These are phyloP conservation scores for Drosophila navojoa DNA, from an alignment of 1,140 invertebrate species.

Conservation along the genomic window DNA sequence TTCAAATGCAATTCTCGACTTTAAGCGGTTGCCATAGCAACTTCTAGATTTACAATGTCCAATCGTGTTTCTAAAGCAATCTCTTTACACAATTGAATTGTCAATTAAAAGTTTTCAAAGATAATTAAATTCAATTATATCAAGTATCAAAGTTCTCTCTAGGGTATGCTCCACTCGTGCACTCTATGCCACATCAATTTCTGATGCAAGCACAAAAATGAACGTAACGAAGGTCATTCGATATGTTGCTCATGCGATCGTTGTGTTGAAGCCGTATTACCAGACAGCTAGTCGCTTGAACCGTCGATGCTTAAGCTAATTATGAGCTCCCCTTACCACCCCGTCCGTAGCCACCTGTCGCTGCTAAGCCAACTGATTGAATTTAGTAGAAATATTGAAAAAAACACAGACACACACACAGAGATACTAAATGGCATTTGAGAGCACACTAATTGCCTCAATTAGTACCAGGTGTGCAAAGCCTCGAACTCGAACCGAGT, in stretches of 20 bases:
- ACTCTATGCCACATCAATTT: background rate
- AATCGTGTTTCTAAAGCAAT: too few relatives aligned
- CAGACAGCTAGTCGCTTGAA: slow-evolving; percentile 42
- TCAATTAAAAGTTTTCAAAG: too few relatives aligned
- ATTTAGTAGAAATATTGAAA: slow-evolving; percentile 38
- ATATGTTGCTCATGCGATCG: slow-evolving; percentile 30
- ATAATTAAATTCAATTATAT: background rate
- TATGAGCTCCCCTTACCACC: slow-evolving; percentile 28
- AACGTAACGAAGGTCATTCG: slow-evolving; percentile 68
- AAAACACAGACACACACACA: slow-evolving; percentile 4
- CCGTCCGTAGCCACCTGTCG: slow-evolving; percentile 5
- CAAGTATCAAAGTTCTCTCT: background rate
- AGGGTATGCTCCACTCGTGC: background rate
- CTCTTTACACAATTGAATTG: too few relatives aligned
- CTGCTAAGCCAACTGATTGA: slow-evolving; percentile 55
- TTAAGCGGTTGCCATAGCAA: too few relatives aligned
- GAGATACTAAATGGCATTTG: slow-evolving; percentile 51
- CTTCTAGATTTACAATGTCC: too few relatives aligned
- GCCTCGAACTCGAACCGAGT: slow-evolving; percentile 64
- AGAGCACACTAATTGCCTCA: slow-evolving; percentile 73
- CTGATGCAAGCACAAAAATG: too few relatives aligned
- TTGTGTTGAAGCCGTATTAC: slow-evolving; percentile 53
- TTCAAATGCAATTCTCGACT: too few relatives aligned
- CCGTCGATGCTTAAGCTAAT: slow-evolving; percentile 49
- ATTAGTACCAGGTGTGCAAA: slow-evolving; percentile 72